Conservation (phyloP, 37 sponge, comb jelly and placozoan genomes). For the Mnemiopsis leidyi region DNA sequence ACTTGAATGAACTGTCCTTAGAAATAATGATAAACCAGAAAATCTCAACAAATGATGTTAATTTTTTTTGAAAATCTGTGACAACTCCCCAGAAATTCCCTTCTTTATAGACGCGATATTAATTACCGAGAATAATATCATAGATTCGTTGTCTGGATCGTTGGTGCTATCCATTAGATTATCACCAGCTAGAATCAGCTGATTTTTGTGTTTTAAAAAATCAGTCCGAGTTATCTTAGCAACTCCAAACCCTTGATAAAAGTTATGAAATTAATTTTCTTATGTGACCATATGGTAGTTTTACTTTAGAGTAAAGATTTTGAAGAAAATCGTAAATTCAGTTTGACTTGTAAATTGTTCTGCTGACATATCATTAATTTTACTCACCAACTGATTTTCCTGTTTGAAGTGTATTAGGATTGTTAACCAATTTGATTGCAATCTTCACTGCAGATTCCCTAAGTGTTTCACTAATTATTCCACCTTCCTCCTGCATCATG, state of each 20-base stretch:
- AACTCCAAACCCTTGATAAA: background rate
- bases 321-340: too few species aligned
- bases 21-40: too few species aligned
- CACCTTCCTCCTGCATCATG: background rate
- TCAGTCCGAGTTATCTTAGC: background rate
- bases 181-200: background rate
- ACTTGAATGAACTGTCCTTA: too few species aligned
- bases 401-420: background rate
- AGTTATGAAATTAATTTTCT: too few species aligned
- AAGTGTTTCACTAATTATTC: background rate
- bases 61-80: too few species aligned
- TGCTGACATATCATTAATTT: too few species aligned
- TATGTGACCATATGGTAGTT: background rate
- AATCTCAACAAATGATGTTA: too few species aligned
- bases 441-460: background rate
- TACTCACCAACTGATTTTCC: background rate
- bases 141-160: background rate
- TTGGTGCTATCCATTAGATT: background rate
- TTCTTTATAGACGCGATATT: background rate
- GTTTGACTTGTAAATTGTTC: too few species aligned
- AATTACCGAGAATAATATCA: background rate
- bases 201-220: background rate
- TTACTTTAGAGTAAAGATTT: too few species aligned
- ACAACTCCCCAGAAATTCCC: too few species aligned
- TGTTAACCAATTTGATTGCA: background rate